A percentile compares a stretch with the other conserved stretches of the same genome.
These are phyloP conservation scores for Epinotia ramella DNA, from an alignment of 2,888 invertebrate genomes.

Conservation along the genomic window DNA sequence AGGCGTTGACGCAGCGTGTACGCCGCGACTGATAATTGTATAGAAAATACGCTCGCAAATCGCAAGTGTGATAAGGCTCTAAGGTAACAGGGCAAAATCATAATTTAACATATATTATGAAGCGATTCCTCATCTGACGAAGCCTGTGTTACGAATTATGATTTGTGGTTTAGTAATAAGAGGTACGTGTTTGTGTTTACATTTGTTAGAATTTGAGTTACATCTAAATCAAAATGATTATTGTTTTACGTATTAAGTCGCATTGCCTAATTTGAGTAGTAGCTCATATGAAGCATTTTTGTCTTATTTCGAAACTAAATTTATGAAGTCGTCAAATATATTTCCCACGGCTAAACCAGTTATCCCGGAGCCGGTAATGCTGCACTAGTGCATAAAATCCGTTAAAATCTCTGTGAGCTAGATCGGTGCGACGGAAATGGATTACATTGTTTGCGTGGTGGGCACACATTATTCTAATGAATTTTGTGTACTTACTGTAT, in stretches of 20 bases:
- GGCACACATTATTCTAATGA: background rate
- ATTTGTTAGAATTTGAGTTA: background rate
- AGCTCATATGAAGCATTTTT: background rate
- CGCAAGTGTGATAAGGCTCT: too few species aligned
- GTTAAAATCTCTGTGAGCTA: constrained; percentile 1
- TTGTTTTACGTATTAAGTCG: background rate
- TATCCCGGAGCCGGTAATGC: background rate
- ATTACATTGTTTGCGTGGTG: background rate
- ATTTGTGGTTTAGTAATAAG: too few species aligned
- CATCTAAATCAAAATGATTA: background rate
- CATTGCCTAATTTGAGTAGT: background rate
- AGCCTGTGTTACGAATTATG: too few species aligned
- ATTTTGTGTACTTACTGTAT: too few species aligned
- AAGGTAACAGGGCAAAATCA: too few species aligned
- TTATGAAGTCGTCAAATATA: background rate
- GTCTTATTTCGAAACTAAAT: background rate
- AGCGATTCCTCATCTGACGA: too few species aligned
- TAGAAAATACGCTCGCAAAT: too few species aligned
- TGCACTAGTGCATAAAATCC: constrained; percentile 2
- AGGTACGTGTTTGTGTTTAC: too few species aligned
- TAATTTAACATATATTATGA: too few species aligned
- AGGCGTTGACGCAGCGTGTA: too few species aligned
- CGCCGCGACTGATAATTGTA: too few species aligned
- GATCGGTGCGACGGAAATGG: background rate
- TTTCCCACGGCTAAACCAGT: background rate